phyloP scores from a whole-genome alignment of 1,140 invertebrate species.

The Chymomyza costata region DNA sequence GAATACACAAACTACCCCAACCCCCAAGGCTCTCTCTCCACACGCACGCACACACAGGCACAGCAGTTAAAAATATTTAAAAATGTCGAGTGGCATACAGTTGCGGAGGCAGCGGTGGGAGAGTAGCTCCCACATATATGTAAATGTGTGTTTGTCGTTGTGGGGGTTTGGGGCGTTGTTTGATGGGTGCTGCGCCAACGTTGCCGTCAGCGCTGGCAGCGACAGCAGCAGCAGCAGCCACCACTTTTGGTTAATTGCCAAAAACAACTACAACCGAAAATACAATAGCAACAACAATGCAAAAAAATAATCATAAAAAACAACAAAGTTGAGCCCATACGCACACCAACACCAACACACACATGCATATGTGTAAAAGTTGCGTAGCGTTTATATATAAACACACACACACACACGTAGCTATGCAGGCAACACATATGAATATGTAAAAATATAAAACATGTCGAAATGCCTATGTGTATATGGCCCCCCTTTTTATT shows the following conservation, averaged over 20 bases:
- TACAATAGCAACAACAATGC: conserved; percentile 9
- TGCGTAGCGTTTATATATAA: conserved; percentile 34
- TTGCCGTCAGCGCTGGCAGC: neutral
- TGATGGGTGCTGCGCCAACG: neutral
- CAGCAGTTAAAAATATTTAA: conserved; percentile 70
- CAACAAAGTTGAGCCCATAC: conserved; percentile 21
- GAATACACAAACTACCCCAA: conserved; percentile 24
- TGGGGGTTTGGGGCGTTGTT: neutral
- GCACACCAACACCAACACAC: neutral
- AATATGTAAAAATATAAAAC: conserved; percentile 51
- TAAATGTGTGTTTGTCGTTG: conserved; percentile 36
- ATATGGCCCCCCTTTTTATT: conserved; percentile 38
- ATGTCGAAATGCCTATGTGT: conserved; percentile 20
- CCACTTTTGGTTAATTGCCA: conserved; percentile 68
- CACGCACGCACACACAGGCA: conserved; percentile 18
- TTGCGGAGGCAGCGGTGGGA: conserved; percentile 2
- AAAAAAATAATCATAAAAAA: neutral
- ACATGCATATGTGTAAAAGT: conserved; percentile 10
- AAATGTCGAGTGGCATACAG: conserved; percentile 48
- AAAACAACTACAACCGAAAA: conserved; percentile 50
- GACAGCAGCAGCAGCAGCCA: conserved; percentile 12
- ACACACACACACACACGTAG: conserved; percentile 13
- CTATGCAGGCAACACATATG: conserved; percentile 23
- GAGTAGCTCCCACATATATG: neutral
- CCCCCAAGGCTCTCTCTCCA: neutral